These are phyloP conservation scores for Megathymus violae DNA, from an alignment of 1,140 invertebrate species.

Conservation along the genomic window DNA sequence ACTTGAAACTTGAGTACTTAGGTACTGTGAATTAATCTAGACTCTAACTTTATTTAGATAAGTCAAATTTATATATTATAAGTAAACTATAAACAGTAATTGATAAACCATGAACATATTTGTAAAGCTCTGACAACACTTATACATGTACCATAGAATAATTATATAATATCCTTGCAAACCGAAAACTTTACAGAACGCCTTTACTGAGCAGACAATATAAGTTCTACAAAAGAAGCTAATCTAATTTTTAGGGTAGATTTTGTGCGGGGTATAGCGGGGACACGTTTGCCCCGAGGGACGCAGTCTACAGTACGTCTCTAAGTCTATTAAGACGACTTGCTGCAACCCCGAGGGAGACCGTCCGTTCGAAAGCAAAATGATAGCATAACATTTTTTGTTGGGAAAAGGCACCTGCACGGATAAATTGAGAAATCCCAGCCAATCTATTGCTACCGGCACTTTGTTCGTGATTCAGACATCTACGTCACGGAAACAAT, in stretches of 20 bases:
- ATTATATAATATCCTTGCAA: background rate
- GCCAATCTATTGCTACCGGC: slow-evolving; percentile 45
- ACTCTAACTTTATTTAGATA: no score
- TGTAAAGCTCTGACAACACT: no score
- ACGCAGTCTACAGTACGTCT: slow-evolving; percentile 66
- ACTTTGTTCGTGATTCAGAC: slow-evolving; percentile 43
- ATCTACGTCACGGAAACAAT: slow-evolving; percentile 45
- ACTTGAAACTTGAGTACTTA: no score
- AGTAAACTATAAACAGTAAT: no score
- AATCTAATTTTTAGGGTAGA: slow-evolving; percentile 63
- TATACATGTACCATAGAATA: no score
- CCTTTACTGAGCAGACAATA: slow-evolving; percentile 44
- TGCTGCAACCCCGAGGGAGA: slow-evolving; percentile 57
- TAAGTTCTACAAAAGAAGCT: slow-evolving; percentile 62
- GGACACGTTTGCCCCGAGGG: slow-evolving; percentile 65
- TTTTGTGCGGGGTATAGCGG: slow-evolving; percentile 53
- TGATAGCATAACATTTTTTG: slow-evolving; percentile 73
- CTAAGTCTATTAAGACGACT: slow-evolving; percentile 82
- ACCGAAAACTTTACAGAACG: slow-evolving; percentile 15
- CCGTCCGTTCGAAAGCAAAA: slow-evolving; percentile 55
- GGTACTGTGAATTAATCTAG: no score
- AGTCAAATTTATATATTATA: no score
- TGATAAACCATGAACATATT: background rate
- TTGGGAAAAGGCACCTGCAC: slow-evolving; percentile 69
- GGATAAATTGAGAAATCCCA: slow-evolving; percentile 63